phyloP scores from a whole-genome alignment of 1,140 invertebrate species.

The Thaumatotibia leucotreta region DNA sequence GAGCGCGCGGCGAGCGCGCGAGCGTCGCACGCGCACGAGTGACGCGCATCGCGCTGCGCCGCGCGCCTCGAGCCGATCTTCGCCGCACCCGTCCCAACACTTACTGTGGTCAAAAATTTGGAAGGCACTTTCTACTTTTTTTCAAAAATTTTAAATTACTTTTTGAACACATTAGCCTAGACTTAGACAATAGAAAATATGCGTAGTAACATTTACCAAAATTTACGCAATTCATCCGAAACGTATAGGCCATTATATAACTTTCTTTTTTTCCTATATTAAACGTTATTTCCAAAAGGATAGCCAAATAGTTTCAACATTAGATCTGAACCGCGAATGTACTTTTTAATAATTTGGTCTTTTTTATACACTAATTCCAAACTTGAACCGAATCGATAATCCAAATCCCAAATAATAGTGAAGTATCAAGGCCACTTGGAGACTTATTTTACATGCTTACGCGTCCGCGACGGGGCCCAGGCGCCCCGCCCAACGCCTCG shows the following conservation, averaged over 20 bases:
- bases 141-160: slow-evolving; percentile 64
- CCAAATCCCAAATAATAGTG: slow-evolving; percentile 69
- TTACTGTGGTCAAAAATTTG: slow-evolving; percentile 75
- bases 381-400: slow-evolving; percentile 69
- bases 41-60: slow-evolving; percentile 20
- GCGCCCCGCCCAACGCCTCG: slow-evolving; percentile 39
- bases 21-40: slow-evolving; percentile 18
- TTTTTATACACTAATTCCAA: slow-evolving; percentile 72
- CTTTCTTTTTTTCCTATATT: slow-evolving; percentile 56
- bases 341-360: slow-evolving; percentile 69
- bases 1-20: slow-evolving; percentile 27
- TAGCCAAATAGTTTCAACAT: slow-evolving; percentile 72
- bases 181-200: slow-evolving; percentile 76
- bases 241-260: slow-evolving; percentile 72
- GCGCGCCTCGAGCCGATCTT: slow-evolving; percentile 44
- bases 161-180: slow-evolving; percentile 76
- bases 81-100: slow-evolving; percentile 69
- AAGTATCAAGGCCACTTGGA: slow-evolving; percentile 75
- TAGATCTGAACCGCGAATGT: slow-evolving; percentile 66
- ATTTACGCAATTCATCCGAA: slow-evolving; percentile 72
- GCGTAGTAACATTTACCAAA: slow-evolving; percentile 76
- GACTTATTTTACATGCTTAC: slow-evolving; percentile 64
- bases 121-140: slow-evolving; percentile 75
- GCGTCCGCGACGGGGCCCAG: slow-evolving; percentile 22
- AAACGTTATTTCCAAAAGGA: slow-evolving; percentile 70